phyloP scores from a whole-genome alignment of 2,888 invertebrate species.

The Eurois occulta region DNA sequence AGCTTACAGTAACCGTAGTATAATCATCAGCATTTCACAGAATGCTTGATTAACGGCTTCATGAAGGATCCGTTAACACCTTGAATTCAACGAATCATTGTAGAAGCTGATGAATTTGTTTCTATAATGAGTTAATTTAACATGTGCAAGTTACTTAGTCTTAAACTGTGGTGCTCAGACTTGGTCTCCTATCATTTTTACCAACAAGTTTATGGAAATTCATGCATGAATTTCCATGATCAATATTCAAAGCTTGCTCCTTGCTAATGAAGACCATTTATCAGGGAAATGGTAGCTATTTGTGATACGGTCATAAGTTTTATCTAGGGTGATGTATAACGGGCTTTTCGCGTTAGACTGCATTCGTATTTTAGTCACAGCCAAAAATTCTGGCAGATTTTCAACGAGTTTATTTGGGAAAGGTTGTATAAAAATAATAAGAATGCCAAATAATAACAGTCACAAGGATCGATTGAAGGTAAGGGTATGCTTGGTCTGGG shows the following conservation, averaged over 20 bases:
- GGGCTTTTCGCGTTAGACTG: neutral
- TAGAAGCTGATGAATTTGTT: no score
- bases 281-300: constrained; percentile 12
- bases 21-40: no score
- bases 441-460: neutral
- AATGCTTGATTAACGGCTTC: no score
- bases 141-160: no score
- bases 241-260: constrained; percentile 21
- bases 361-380: neutral
- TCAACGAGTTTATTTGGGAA: neutral
- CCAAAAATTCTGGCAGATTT: neutral
- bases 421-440: neutral
- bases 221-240: constrained; percentile 11
- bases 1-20: no score
- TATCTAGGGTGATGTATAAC: constrained; percentile 1
- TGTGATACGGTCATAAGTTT: constrained; percentile 25
- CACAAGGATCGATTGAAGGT: no score
- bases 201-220: constrained; percentile 15
- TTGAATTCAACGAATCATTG: no score
- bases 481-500: neutral
- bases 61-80: no score
- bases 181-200: neutral
- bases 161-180: no score
- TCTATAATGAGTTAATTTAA: no score
- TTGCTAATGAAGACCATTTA: constrained; percentile 16